A percentile compares a stretch with the other conserved stretches of the same genome.
Evolutionary conservation across 35 echinoderm and acorn worm genomes (phyloP).

Genomic region (Hemicentrotus pulcherrimus): DNA sequence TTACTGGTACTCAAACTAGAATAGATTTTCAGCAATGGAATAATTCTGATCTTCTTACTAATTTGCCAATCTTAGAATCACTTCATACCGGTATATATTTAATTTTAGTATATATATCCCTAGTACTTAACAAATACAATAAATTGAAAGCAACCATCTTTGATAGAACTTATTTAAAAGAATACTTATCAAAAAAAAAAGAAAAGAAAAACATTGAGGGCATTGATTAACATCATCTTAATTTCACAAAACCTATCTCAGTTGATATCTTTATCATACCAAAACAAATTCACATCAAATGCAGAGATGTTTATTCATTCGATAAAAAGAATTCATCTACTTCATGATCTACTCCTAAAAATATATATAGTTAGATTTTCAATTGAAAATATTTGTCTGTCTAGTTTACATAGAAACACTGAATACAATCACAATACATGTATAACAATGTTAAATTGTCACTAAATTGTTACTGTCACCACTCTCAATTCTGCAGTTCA

Average conservation of each 20-base stretch:
- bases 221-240: neutral
- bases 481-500: neutral
- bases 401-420: neutral
- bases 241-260: neutral
- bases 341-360: neutral
- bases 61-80: neutral
- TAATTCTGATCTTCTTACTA: too few species aligned
- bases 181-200: neutral
- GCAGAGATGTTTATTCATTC: neutral
- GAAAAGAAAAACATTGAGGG: neutral
- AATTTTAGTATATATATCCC: too few species aligned
- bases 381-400: neutral
- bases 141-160: too few species aligned
- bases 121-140: too few species aligned
- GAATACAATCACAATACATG: slow-evolving; percentile 11
- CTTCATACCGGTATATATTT: neutral
- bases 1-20: too few species aligned
- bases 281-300: neutral
- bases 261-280: neutral
- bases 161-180: too few species aligned
- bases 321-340: neutral
- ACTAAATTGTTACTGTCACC: neutral
- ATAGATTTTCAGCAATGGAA: too few species aligned
- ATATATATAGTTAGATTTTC: neutral
- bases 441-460: neutral